phyloP scores from a whole-genome alignment of 2,797 vertebrate genomes.

The Fringilla coelebs region DNA sequence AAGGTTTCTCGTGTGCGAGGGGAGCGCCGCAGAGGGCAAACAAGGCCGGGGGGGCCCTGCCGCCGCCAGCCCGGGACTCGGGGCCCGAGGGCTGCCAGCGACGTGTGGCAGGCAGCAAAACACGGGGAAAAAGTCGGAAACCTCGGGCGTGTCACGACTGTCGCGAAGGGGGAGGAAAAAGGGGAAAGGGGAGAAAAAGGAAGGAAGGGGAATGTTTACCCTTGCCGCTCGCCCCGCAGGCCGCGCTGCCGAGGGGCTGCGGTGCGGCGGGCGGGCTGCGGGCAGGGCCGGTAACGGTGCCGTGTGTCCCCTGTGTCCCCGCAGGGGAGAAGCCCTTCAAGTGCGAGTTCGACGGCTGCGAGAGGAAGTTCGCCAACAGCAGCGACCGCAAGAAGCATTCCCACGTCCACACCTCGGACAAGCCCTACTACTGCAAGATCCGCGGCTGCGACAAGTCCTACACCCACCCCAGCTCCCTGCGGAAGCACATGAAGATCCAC shows the following conservation, averaged over 20 bases:
- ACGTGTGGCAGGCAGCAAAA: background rate
- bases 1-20: slow-evolving; percentile 32
- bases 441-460: slow-evolving; percentile 98
- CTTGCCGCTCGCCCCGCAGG: background rate
- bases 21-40: slow-evolving; percentile 6
- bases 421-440: slow-evolving; percentile 98
- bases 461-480: slow-evolving; percentile 95
- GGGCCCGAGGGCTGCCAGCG: background rate
- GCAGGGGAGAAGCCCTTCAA: slow-evolving; percentile 98
- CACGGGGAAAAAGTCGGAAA: background rate
- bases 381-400: slow-evolving; percentile 99
- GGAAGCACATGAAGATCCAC: slow-evolving; percentile 89
- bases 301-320: slow-evolving; percentile 36
- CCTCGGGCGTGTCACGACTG: background rate
- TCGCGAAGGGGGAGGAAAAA: background rate
- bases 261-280: background rate
- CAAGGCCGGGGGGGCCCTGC: background rate
- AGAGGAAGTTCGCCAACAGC: slow-evolving; percentile 98
- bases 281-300: background rate
- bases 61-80: background rate
- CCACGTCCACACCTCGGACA: slow-evolving; percentile 97
- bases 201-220: background rate
- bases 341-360: slow-evolving; percentile 97
- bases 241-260: background rate
- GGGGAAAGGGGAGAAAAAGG: background rate